Base-by-base conservation (phyloP, 2,797 vertebrate genomes). In the Fistularia commersonii region DNA sequence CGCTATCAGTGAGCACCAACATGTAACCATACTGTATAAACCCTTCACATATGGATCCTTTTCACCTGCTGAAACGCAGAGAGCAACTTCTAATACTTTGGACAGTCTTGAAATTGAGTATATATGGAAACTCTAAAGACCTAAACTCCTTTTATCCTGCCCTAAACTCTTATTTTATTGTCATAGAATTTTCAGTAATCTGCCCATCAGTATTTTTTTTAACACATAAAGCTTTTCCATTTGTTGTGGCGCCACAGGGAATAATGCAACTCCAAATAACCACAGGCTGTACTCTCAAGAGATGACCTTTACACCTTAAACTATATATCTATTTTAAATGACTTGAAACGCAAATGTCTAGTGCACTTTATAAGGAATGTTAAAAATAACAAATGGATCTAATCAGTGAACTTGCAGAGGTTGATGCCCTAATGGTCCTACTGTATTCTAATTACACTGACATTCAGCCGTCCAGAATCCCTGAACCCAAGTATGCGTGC, bases 401-500 rank as follows among this genome's bases (percentile, higher is more conserved):
- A 53, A 63, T 12, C 46, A 54, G 51, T 64, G 45, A 69, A 64
- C 1, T 23, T 42, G 0, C 14, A 11, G 33, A 57, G 43, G 66
- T 54, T 60, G 66, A 67, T 61, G 55, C 45, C 0, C 45, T 45
- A 57, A 54, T 59, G 58, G 56, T 65, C 40, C 45, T 41, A 39
- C 48, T 2, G 35, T 57, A 47, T 39, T 70, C 52, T 81, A 76
- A 86, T 84, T 44, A 71, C 57, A 62, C 57, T 82, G 74, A 79
- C 77, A 83, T 80, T 83, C 63, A 77, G 36, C 57, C 32, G 10
- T 48, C 51, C 45, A 49, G 10, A 76, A 72, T 76, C 52, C 50
- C 61, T 59, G 34, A 47, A 51, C 33, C 61, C 9, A 10, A 8
- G 58, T 70, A 75, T 56, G 48, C 32, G 59, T 72, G 77, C 54